Conservation (phyloP, 2,797 vertebrate species). For the Cirrhinus molitorella region DNA sequence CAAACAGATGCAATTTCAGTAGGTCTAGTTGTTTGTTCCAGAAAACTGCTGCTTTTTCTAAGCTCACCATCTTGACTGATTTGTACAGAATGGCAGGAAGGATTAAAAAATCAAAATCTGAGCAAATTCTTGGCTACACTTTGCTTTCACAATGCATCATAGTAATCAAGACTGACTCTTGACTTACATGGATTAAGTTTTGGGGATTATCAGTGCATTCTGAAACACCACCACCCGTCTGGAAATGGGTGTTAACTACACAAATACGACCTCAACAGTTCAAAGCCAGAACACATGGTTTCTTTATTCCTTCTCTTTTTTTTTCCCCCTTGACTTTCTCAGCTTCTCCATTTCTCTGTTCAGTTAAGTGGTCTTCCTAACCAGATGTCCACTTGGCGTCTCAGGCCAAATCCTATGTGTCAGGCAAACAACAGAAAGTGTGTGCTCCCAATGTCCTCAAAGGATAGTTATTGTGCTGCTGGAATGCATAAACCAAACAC, state of each 20-base stretch:
- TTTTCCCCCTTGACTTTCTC: neutral
- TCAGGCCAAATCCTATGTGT: constrained; percentile 45
- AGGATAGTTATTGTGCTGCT: constrained; percentile 66
- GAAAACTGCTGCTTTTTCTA: neutral
- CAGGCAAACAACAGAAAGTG: constrained; percentile 65
- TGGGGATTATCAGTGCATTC: constrained; percentile 29
- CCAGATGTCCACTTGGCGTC: constrained; percentile 48
- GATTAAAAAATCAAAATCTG: constrained; percentile 19
- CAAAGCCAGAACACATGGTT: constrained; percentile 28
- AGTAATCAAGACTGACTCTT: constrained; percentile 21
- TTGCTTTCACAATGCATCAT: constrained; percentile 13
- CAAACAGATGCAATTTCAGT: neutral
- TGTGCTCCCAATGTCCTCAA: constrained; percentile 59
- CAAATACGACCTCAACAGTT: constrained; percentile 22
- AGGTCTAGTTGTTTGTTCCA: constrained; percentile 12
- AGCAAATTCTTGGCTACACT: constrained; percentile 16
- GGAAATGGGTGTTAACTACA: constrained; percentile 33
- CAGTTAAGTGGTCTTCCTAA: constrained; percentile 49
- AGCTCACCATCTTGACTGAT: constrained; percentile 1
- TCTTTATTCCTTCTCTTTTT: neutral
- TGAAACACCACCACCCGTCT: constrained; percentile 32
- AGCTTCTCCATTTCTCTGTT: constrained; percentile 40
- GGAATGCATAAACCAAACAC: constrained; percentile 65
- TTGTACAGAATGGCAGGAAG: constrained; percentile 18
- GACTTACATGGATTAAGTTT: constrained; percentile 8